These are phyloP conservation scores for Bellardia bayeri DNA, from an alignment of 2,888 invertebrate species.

Conservation along the genomic window DNA sequence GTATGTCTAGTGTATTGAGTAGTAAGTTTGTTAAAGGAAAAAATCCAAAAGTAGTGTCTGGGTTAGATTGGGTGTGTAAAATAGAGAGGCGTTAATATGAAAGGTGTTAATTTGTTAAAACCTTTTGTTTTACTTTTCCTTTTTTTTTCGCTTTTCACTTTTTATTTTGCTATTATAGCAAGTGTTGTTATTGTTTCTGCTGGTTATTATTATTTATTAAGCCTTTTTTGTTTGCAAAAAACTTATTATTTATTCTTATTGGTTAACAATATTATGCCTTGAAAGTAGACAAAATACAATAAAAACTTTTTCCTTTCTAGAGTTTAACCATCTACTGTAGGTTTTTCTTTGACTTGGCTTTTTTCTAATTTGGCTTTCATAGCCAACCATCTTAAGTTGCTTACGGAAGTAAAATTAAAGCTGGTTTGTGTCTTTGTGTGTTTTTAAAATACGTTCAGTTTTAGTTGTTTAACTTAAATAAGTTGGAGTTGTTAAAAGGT, in stretches of 20 bases:
- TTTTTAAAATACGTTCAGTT: neutral
- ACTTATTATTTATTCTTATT: constrained; percentile 39
- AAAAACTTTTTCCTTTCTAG: constrained; percentile 28
- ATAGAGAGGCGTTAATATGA: constrained; percentile 56
- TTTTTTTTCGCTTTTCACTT: neutral
- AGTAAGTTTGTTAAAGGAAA: neutral
- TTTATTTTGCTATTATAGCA: neutral
- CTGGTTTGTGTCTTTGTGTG: neutral
- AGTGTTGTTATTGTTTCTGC: neutral
- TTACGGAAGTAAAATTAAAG: neutral
- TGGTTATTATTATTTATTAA: constrained; percentile 1
- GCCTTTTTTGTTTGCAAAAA: neutral
- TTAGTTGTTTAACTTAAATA: constrained; percentile 31
- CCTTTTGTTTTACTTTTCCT: constrained; percentile 33
- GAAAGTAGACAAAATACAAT: neutral
- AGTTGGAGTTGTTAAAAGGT: constrained; percentile 33
- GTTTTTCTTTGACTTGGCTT: neutral
- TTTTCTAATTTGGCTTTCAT: constrained; percentile 12
- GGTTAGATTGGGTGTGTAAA: neutral
- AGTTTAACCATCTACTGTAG: neutral
- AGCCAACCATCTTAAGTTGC: neutral
- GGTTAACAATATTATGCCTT: constrained; percentile 15
- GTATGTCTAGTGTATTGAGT: constrained; percentile 22
- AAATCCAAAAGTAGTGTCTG: neutral
- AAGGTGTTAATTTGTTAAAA: constrained; percentile 67